Percentiles rank a stretch among this genome's conserved stretches.
Evolutionary conservation across 1,140 invertebrate species (phyloP).

Genomic region (Scaptomyza hsui): DNA sequence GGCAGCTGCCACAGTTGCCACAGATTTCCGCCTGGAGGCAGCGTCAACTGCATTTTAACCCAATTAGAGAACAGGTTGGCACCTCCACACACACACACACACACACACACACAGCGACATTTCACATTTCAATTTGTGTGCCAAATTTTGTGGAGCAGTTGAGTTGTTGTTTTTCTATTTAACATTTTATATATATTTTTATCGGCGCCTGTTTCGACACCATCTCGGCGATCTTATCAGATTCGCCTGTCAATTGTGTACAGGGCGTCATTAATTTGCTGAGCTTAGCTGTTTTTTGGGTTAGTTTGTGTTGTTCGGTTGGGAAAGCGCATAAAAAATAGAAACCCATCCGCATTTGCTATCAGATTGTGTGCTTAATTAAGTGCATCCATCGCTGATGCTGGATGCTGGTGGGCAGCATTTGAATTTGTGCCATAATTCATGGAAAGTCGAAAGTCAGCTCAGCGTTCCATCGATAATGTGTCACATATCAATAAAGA

Average conservation of each 20-base stretch:
- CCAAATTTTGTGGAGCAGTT: constrained; percentile 67
- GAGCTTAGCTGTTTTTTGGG: constrained; percentile 5
- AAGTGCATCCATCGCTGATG: constrained; percentile 56
- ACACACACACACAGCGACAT: constrained; percentile 28
- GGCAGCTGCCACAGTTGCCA: constrained; percentile 40
- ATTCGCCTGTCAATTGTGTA: constrained; percentile 43
- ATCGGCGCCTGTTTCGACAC: constrained; percentile 50
- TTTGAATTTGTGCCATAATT: constrained; percentile 57
- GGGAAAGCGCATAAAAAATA: constrained; percentile 54
- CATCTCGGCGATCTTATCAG: constrained; percentile 43
- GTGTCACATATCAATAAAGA: constrained; percentile 78
- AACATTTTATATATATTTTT: constrained; percentile 35
- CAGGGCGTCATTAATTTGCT: constrained; percentile 50
- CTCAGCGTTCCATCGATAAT: constrained; percentile 53
- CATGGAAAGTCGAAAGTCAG: constrained; percentile 64
- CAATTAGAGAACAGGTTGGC: constrained; percentile 79
- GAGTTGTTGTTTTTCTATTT: not conserved
- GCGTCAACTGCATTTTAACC: constrained; percentile 73
- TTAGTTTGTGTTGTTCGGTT: constrained; percentile 16
- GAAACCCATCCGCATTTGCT: constrained; percentile 45
- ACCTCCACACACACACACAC: constrained; percentile 49
- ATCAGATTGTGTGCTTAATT: constrained; percentile 48
- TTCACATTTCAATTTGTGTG: constrained; percentile 65
- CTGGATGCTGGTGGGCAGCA: constrained; percentile 49
- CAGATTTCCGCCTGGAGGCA: constrained; percentile 68